phyloP scores from a whole-genome alignment of 2,113 vertebrate genomes.

The Cololabis saira region DNA sequence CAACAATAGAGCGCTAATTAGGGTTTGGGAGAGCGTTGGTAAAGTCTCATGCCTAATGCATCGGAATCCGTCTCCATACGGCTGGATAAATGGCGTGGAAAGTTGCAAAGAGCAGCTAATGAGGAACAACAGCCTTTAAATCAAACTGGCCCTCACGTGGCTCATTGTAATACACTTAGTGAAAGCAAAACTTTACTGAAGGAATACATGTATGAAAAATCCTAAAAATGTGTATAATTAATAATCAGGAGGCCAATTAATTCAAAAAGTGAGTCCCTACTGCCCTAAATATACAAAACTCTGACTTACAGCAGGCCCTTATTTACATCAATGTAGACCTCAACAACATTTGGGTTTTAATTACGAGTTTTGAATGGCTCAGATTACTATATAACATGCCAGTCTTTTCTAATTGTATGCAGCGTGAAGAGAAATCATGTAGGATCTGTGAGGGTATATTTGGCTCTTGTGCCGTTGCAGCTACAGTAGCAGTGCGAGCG shows the following conservation, averaged over 20 bases:
- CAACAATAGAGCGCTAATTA: slow-evolving; percentile 71
- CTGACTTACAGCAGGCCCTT: slow-evolving; percentile 18
- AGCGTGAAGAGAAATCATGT: slow-evolving; percentile 23
- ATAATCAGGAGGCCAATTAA: slow-evolving; percentile 58
- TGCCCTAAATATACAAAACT: slow-evolving; percentile 60
- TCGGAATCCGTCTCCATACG: slow-evolving; percentile 69
- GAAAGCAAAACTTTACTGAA: slow-evolving; percentile 44
- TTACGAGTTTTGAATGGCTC: slow-evolving; percentile 30
- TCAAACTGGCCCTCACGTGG: slow-evolving; percentile 23
- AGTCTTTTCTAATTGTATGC: slow-evolving; percentile 19
- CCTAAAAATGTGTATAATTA: slow-evolving; percentile 61
- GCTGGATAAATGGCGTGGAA: slow-evolving; percentile 53
- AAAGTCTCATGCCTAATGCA: slow-evolving; percentile 59
- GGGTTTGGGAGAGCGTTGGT: slow-evolving; percentile 23
- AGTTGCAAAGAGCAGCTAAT: slow-evolving; percentile 57
- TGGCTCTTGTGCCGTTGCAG: slow-evolving; percentile 26
- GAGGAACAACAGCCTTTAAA: slow-evolving; percentile 37
- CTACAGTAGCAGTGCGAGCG: slow-evolving; percentile 36
- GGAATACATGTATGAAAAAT: slow-evolving; percentile 65
- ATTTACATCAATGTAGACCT: slow-evolving; percentile 33
- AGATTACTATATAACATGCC: slow-evolving; percentile 23
- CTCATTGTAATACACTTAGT: slow-evolving; percentile 20
- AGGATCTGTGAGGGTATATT: slow-evolving; percentile 27
- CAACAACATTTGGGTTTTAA: slow-evolving; percentile 7
- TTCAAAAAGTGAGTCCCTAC: slow-evolving; percentile 46